Evolutionary conservation across 2,113 vertebrate species (phyloP), one percentile per base, ranked within the genome.

Genomic region (Varanus komodoensis): DNA sequence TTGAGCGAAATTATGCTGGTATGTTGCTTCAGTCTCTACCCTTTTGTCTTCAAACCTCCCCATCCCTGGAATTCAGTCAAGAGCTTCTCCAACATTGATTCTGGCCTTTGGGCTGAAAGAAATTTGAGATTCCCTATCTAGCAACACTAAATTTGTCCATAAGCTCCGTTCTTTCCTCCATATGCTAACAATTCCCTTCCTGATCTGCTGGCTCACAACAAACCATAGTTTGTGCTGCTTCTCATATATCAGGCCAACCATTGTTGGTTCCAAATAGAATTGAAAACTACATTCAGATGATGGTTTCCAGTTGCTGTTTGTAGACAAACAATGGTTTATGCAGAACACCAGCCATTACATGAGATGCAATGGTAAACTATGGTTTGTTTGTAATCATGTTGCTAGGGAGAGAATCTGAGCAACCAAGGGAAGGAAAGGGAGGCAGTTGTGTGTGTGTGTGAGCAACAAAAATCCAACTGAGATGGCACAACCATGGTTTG

Each of bases 401-500:
- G 50, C 2, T 52, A 57, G 44, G 27, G 68, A n/a, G 27, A 50
- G 29, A 25, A 71, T 19, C 61, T 44, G 82, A 25, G 57, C 17
- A 48, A 17, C 3, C 3, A 14, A 54, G 69, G 48, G 52, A 57
- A 86, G 17, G 38, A 52, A 9, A 2, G 64, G 87, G 93, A 82
- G 48, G 87, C 21, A 71, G 25, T 12, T 48, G 2, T 32, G 68
- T 19, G 7, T 19, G 7, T 2, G 19, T 52, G 27, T 8, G 8
- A 68, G 14, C 5, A 67, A 90, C 87, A 92, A 74, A 44, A 44
- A 44, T 61, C 14, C 81, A 78, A 25, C 9, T 89, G 92, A 32
- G 17, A 17, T 82, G 48, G 7, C 19, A 25, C 85, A 89, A 82
- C 78, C 85, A 57, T 90, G 38, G 86, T 90, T 94, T 82, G 54